Conservation (phyloP, 1,140 invertebrate genomes). For the Belonocnema kinseyi region DNA sequence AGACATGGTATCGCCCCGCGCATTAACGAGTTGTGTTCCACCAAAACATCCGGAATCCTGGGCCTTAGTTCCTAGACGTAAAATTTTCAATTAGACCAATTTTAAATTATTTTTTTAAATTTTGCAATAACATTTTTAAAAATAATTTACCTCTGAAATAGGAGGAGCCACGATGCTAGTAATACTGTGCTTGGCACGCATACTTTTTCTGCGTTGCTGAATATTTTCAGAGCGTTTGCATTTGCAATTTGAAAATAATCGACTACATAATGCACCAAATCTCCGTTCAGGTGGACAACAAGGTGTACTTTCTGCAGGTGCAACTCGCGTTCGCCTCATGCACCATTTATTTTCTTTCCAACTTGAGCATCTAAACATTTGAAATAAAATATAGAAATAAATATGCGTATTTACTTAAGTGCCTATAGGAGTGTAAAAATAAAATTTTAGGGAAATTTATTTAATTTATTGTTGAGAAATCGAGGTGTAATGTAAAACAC, state of each 20-base stretch:
- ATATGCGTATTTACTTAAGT: neutral
- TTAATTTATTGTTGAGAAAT: too few species aligned
- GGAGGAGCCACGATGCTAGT: conserved; percentile 72
- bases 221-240: conserved; percentile 49
- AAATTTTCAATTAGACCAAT: conserved; percentile 33
- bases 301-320: conserved; percentile 58
- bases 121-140: neutral
- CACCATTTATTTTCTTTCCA: conserved; percentile 59
- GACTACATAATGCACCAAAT: conserved; percentile 63
- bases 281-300: conserved; percentile 67
- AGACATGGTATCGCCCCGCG: conserved; percentile 92
- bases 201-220: conserved; percentile 60
- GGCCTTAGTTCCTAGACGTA: conserved; percentile 84
- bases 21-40: conserved; percentile 89
- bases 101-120: conserved; percentile 12
- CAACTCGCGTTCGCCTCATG: conserved; percentile 57
- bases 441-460: too few species aligned
- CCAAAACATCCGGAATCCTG: conserved; percentile 84
- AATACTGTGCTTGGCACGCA: conserved; percentile 73
- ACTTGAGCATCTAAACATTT: conserved; percentile 57
- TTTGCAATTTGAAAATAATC: conserved; percentile 56
- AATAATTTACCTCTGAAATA: conserved; percentile 64
- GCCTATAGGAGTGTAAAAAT: neutral
- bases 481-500: too few species aligned
- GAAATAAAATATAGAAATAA: neutral